Evolutionary conservation across 2,113 vertebrate species (phyloP).

Genomic region (Peromyscus maniculatus): DNA sequence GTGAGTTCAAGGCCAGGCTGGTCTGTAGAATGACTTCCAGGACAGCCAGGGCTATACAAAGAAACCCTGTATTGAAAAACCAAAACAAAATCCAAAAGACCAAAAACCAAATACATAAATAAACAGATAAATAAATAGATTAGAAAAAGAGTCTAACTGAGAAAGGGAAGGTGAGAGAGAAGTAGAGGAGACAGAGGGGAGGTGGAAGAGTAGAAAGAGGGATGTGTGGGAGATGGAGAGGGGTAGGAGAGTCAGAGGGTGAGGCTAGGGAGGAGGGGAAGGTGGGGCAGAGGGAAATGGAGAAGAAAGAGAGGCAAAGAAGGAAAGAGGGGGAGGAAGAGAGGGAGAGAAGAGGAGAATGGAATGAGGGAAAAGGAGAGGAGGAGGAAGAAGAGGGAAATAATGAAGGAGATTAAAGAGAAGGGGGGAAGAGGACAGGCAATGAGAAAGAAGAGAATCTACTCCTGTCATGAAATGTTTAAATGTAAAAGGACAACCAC

Average conservation of each 20-base stretch:
- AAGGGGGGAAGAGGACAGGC: too few relatives aligned
- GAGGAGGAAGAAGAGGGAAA: background rate
- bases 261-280: too few relatives aligned
- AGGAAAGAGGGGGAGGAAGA: too few relatives aligned
- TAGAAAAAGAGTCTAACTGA: background rate
- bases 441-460: background rate
- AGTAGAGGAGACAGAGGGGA: background rate
- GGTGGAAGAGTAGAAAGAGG: too few relatives aligned
- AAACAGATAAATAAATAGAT: background rate
- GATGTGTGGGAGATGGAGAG: too few relatives aligned
- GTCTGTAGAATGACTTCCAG: too few relatives aligned
- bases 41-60: too few relatives aligned
- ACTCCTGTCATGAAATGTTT: background rate
- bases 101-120: background rate
- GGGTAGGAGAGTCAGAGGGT: background rate
- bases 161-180: background rate
- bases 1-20: too few relatives aligned
- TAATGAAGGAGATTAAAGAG: accelerated
- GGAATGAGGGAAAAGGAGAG: background rate
- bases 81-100: background rate
- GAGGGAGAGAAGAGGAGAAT: background rate
- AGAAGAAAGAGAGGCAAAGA: background rate
- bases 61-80: too few relatives aligned
- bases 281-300: background rate
- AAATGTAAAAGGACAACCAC: background rate